Conservation (phyloP, 64 coral and sea anemone genomes). For the Dendronephthya gigantea region DNA sequence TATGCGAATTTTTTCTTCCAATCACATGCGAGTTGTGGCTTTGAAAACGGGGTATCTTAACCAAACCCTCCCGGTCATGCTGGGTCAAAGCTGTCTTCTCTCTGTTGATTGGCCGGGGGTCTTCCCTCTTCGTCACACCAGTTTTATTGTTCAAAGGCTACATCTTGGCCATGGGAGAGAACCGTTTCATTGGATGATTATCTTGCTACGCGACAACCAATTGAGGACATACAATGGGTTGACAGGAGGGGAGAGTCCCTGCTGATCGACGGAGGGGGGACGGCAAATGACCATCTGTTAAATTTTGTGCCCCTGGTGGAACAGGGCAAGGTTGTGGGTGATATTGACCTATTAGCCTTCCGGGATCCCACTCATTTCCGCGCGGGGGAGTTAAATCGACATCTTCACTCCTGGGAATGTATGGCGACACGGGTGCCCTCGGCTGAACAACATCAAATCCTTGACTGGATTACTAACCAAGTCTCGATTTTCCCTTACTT, state of each 20-base stretch:
- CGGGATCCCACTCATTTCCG: background rate
- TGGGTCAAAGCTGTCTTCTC: no score
- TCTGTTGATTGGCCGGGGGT: background rate
- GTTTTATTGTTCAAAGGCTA: background rate
- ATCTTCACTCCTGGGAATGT: background rate
- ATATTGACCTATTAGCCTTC: background rate
- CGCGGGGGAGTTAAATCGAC: background rate
- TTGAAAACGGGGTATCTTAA: background rate
- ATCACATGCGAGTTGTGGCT: background rate
- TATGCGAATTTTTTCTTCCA: background rate
- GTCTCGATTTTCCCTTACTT: background rate
- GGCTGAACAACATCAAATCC: background rate
- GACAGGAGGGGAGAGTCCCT: background rate
- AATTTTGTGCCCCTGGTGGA: background rate
- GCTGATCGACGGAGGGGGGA: background rate
- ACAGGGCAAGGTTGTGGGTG: background rate
- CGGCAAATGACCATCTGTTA: background rate
- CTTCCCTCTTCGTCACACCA: background rate
- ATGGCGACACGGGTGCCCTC: background rate
- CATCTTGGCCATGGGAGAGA: background rate
- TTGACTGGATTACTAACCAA: background rate
- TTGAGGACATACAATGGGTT: background rate
- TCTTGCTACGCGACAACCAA: background rate
- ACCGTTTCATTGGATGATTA: background rate
- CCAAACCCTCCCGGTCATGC: background rate